Base-by-base conservation (phyloP, 2,888 invertebrate species). In the Leptopterna dolabrata region DNA sequence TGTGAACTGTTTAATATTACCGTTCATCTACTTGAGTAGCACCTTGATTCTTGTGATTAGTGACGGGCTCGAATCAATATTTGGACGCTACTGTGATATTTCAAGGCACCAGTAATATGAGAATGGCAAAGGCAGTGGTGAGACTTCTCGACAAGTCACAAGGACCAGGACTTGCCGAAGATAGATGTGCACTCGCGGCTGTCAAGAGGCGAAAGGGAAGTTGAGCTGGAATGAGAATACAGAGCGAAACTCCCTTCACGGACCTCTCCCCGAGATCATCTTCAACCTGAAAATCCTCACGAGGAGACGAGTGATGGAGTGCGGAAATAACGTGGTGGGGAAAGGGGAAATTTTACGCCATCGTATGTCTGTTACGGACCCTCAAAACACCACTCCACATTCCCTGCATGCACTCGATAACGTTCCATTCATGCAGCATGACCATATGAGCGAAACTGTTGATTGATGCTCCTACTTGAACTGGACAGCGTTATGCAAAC, bases 141-240 rank as follows among this genome's bases (percentile, higher is more conserved):
- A n/a, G 63, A 24, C 24, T 63, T 63, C 19, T 63, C 24, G 4
- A 24, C 63, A 63, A 36, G 7, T 2, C 36, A 36, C 36, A 7
- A 36, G 7, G 36, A 36, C 36, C 36, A 36, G 63, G 24, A 63
- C 63, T 7, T 63, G 63, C 63, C 63, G 63, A 63, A 19, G 63
- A 63, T 63, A 19, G 63, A 63, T 63, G 63, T 63, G 63, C 63
- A 63, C 63, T 63, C 63, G 63, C 11, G 63, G 63, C 63, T 63
- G 63, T 27, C 63, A 63, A n/a, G 24, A 63, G 7, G 27, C 63
- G 24, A 27, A 27, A 63, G 63, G 63, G 63, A 63, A 63, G 63
- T 24, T 63, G 63, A 63, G 63, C 63, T 63, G 63, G 19, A 27
- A 63, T 63, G 63, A 63, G 63, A 63, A 63, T 63, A 27, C 24